Conservation (phyloP, 2,113 vertebrate species). For the Petrocephalus zakoni region DNA sequence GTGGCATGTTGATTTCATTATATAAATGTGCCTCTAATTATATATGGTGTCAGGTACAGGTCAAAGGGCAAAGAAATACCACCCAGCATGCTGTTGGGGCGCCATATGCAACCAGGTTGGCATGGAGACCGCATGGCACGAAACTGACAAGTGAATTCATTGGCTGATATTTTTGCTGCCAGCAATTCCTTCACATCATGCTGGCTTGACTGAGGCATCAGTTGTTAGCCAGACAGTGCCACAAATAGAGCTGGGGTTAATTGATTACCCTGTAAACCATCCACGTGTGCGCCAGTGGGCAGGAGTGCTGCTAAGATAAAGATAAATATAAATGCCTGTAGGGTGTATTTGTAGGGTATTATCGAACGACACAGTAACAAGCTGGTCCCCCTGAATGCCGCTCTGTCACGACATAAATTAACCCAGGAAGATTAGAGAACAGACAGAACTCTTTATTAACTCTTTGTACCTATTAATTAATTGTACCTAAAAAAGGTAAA, state of each 20-base stretch:
- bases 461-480: too few relatives aligned
- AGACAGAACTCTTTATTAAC: background rate
- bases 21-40: constrained; percentile 1
- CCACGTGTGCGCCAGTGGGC: background rate
- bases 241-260: background rate
- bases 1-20: background rate
- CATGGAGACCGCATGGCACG: background rate
- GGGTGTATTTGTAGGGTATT: background rate
- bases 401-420: background rate
- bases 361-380: background rate
- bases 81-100: background rate
- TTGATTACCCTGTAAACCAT: background rate
- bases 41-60: background rate
- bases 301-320: background rate
- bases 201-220: background rate
- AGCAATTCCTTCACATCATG: background rate
- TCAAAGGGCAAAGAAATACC: background rate
- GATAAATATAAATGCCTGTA: background rate
- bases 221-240: background rate
- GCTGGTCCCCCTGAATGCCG: background rate
- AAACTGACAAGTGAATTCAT: background rate
- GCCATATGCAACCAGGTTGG: background rate
- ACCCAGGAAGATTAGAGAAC: background rate
- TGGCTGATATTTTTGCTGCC: background rate
- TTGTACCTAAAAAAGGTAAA: too few relatives aligned